Evolutionary conservation across 2,113 vertebrate genomes (phyloP), one percentile per base, ranked within the genome.

Genomic region (Oncorhynchus tshawytscha): DNA sequence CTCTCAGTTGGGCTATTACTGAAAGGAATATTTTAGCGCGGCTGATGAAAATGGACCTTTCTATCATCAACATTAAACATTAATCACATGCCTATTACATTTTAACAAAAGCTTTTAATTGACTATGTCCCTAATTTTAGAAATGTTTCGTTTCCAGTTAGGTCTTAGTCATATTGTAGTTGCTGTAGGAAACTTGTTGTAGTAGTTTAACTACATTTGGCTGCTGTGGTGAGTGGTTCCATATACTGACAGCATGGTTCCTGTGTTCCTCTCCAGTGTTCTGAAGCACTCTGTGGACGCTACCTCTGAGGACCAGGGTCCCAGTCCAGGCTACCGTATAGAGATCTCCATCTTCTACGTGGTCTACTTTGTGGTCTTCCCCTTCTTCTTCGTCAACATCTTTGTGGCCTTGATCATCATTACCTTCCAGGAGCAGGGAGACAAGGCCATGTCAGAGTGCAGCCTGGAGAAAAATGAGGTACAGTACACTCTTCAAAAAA

Each of bases 331-430:
- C 62, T 99, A 95, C 89, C 89, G 97, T 79, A 99, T 99, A 91
- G 97, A 99, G 89, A 95, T 99, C 91, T 96, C 97, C 80, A 97
- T 99, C 89, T 99, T 99, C 93, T 99, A 99, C 0, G 97, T 99
- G 79, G 97, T 98, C 81, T 99, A 98, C 90, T 99, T 99, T 81
- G 96, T 99, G 68, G 97, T 99, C 82, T 99, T 99, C 88, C 97
- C 97, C 75, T 99, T 99, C 91, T 99, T 99, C 94, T 99, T 99
- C 45, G 97, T 99, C 88, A 99, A 98, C 91, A 99, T 99, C 91
- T 99, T 99, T 6, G 97, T 99, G 75, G 97, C 97, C 66, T 91
- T 99, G 83, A 99, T 99, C 87, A 99, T 99, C 90, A 99, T 99
- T 93, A 99, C 97, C 66, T 99, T 99, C 90, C 97, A 99, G 92